phyloP scores from a whole-genome alignment of 2,888 invertebrate genomes.

The Shargacucullia verbasci region DNA sequence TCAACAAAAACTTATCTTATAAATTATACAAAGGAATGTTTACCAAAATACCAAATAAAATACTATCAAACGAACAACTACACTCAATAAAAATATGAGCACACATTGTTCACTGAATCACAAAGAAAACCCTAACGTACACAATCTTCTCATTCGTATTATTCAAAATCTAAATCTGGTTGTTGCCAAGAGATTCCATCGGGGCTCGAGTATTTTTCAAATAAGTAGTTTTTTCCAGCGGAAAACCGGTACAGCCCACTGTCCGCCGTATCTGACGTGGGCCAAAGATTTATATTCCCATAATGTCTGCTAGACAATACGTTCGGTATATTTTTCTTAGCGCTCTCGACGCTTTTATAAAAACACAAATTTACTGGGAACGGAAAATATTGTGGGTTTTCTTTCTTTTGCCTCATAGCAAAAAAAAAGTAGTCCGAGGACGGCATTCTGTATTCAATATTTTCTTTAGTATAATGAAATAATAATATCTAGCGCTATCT shows the following conservation, averaged over 20 bases:
- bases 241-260: slow-evolving; percentile 50
- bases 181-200: slow-evolving; percentile 45
- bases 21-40: neutral
- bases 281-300: slow-evolving; percentile 67
- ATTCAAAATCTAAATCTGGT: slow-evolving; percentile 49
- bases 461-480: slow-evolving; percentile 38
- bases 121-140: slow-evolving; percentile 27
- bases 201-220: slow-evolving; percentile 36
- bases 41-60: slow-evolving; percentile 9
- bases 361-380: slow-evolving; percentile 54
- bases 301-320: slow-evolving; percentile 67
- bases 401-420: slow-evolving; percentile 31
- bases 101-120: slow-evolving; percentile 19
- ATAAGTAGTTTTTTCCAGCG: slow-evolving; percentile 52
- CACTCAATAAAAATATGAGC: slow-evolving; percentile 31
- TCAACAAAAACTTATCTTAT: neutral
- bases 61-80: slow-evolving; percentile 26
- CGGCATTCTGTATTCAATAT: slow-evolving; percentile 15
- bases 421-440: slow-evolving; percentile 33
- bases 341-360: slow-evolving; percentile 54
- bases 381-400: slow-evolving; percentile 39
- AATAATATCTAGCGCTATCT: slow-evolving; percentile 32
- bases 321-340: slow-evolving; percentile 63
- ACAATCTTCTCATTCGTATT: slow-evolving; percentile 38
- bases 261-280: slow-evolving; percentile 63